A percentile compares a stretch with the other conserved stretches of the same genome.
These are phyloP conservation scores for Vesta saturnalis DNA, from an alignment of 2,888 invertebrate genomes.

Conservation along the genomic window DNA sequence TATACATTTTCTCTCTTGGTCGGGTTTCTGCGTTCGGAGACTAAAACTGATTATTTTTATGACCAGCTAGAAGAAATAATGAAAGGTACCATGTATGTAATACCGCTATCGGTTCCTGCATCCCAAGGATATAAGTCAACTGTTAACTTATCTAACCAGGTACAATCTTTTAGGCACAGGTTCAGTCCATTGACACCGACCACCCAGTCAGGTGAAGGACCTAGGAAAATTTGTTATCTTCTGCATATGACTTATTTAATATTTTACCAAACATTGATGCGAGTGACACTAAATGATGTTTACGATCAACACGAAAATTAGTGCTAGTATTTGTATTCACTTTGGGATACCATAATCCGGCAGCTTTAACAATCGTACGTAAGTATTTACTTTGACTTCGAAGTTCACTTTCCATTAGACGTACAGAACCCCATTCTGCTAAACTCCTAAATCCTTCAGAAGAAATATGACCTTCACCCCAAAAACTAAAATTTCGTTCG, in stretches of 20 bases:
- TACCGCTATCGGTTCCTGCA: conserved; percentile 94
- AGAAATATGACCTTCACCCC: conserved; percentile 89
- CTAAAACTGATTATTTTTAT: conserved; percentile 61
- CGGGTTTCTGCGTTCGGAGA: conserved; percentile 81
- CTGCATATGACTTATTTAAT: conserved; percentile 30
- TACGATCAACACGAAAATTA: conserved; percentile 83
- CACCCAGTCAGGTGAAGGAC: conserved; percentile 98
- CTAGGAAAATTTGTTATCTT: conserved; percentile 58
- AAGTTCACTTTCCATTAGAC: conserved; percentile 88
- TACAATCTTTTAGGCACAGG: conserved; percentile 87
- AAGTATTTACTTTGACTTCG: conserved; percentile 80
- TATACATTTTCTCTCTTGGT: conserved; percentile 85
- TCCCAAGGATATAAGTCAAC: conserved; percentile 94
- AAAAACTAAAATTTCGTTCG: conserved; percentile 87
- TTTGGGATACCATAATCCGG: conserved; percentile 89
- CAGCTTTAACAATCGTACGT: conserved; percentile 88
- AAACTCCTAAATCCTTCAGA: conserved; percentile 85
- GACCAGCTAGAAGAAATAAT: background rate
- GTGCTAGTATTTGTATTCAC: conserved; percentile 87
- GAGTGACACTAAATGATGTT: conserved; percentile 86
- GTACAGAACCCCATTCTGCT: conserved; percentile 92
- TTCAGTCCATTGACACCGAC: conserved; percentile 91
- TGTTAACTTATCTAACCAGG: conserved; percentile 86
- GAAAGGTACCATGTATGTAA: conserved; percentile 83
- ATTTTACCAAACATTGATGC: conserved; percentile 88